Conservation (phyloP, 2,888 invertebrate genomes). For the Gastrophysa polygoni region DNA sequence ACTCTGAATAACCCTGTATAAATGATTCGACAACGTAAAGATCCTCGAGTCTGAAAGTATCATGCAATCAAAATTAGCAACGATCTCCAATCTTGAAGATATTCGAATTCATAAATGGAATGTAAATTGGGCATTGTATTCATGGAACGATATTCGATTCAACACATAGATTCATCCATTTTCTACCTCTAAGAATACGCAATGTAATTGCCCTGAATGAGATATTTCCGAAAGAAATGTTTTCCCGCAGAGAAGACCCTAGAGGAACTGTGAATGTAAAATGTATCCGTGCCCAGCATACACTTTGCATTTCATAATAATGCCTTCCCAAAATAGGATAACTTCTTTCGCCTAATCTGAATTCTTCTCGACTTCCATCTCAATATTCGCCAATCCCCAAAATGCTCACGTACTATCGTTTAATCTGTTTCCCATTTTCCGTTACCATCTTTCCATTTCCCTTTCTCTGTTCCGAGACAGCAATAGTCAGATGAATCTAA, state of each 20-base stretch:
- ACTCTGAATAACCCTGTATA: too few relatives aligned
- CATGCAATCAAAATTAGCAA: too few relatives aligned
- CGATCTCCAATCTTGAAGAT: too few relatives aligned
- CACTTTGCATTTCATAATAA: constrained; percentile 53
- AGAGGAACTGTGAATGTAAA: constrained; percentile 32
- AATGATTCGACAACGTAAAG: too few relatives aligned
- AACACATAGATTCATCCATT: too few relatives aligned
- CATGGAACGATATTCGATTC: too few relatives aligned
- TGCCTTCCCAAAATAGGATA: constrained; percentile 53
- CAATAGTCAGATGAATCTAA: constrained; percentile 32
- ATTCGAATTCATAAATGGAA: too few relatives aligned
- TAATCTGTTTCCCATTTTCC: constrained; percentile 54
- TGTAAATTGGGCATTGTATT: too few relatives aligned
- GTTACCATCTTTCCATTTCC: constrained; percentile 37
- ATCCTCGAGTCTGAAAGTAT: too few relatives aligned
- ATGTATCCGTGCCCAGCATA: constrained; percentile 48
- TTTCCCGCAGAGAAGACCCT: not conserved
- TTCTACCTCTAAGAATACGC: not conserved
- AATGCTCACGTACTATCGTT: constrained; percentile 54
- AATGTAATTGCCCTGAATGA: not conserved
- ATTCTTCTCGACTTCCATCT: constrained; percentile 50
- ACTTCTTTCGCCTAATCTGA: constrained; percentile 53
- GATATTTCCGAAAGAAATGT: constrained; percentile 15
- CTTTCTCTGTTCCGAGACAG: constrained; percentile 33
- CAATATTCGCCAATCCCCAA: constrained; percentile 53